A percentile compares a stretch with the other conserved stretches of the same genome.
phyloP scores from a whole-genome alignment of 2,113 vertebrate genomes.

The Orientallactaga bullata region DNA sequence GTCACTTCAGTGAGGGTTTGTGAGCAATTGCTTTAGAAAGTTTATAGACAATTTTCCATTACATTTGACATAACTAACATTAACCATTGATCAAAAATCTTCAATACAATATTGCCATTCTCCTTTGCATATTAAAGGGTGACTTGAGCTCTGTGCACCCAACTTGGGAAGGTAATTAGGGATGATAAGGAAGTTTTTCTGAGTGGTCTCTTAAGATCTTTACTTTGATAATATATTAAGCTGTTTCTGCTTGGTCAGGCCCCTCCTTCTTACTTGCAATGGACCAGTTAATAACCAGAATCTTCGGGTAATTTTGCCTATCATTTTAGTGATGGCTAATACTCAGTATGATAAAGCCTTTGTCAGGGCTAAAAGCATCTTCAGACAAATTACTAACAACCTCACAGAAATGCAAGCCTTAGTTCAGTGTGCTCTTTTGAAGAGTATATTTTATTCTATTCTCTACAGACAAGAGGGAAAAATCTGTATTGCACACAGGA shows the following conservation, averaged over 20 bases:
- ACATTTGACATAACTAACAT: neutral
- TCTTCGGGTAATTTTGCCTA: neutral
- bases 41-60: neutral
- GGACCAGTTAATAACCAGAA: neutral
- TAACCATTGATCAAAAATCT: neutral
- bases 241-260: neutral
- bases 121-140: neutral
- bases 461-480: neutral
- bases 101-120: neutral
- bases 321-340: neutral
- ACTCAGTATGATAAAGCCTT: neutral
- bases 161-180: neutral
- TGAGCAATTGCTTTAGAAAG: neutral
- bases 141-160: neutral
- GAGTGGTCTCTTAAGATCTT: neutral
- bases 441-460: neutral
- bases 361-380: neutral
- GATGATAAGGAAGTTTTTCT: neutral
- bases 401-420: neutral
- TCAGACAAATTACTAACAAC: neutral
- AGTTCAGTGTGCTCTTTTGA: neutral
- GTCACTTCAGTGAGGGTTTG: no score
- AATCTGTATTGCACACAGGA: neutral
- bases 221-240: conserved; percentile 1
- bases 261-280: neutral